phyloP scores from a whole-genome alignment of 2,113 vertebrate species.

The Sylvia atricapilla region DNA sequence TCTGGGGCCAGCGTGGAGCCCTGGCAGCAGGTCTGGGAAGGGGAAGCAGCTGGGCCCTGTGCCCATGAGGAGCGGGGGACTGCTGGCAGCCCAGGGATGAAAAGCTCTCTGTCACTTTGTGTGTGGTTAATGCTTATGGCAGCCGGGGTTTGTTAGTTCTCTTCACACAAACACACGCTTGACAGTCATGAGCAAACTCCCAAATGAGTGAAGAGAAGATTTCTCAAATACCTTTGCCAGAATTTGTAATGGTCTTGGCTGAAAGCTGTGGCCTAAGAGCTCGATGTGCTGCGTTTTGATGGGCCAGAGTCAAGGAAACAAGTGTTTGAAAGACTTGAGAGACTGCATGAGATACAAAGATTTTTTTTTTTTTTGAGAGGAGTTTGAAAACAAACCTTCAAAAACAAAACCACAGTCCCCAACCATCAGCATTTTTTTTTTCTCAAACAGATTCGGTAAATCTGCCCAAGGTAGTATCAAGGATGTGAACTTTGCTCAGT shows the following conservation, averaged over 20 bases:
- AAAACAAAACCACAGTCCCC: neutral
- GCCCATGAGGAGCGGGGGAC: neutral
- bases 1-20: neutral
- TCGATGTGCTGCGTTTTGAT: fast-evolving
- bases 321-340: neutral
- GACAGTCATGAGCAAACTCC: neutral
- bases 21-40: neutral
- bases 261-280: neutral
- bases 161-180: fast-evolving
- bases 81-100: neutral
- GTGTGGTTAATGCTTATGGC: neutral
- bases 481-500: neutral
- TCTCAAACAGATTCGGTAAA: neutral
- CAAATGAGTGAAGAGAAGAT: neutral
- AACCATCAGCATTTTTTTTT: neutral
- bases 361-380: neutral
- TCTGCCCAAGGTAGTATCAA: fast-evolving
- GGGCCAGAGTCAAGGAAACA: neutral
- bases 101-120: fast-evolving
- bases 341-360: neutral
- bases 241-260: neutral
- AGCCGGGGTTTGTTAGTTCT: neutral
- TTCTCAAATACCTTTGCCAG: neutral
- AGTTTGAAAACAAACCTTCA: neutral
- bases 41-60: too few species aligned